Evolutionary conservation across 2,888 invertebrate genomes (phyloP).

Genomic region (Dolichopus griseipennis): DNA sequence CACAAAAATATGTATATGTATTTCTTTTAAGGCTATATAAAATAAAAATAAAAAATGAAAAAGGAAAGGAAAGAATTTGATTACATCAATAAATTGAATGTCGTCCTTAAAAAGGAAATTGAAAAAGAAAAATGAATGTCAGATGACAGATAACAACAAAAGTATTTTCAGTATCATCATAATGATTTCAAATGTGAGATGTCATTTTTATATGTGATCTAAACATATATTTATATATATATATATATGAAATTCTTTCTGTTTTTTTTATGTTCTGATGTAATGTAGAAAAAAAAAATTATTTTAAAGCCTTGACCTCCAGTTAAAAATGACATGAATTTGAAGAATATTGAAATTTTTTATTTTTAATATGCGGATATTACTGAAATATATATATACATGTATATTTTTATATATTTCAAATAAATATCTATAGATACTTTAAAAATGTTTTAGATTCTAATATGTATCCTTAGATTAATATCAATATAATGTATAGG

Average conservation of each 20-base stretch:
- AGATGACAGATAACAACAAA: neutral
- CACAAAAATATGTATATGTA: neutral
- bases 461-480: neutral
- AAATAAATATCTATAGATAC: neutral
- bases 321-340: neutral
- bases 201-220: neutral
- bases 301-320: neutral
- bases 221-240: too few species aligned
- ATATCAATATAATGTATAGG: too few species aligned
- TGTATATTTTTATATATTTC: neutral
- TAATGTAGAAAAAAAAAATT: neutral
- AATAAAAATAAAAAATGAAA: neutral
- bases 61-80: neutral
- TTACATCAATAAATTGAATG: constrained; percentile 6
- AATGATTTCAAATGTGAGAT: neutral
- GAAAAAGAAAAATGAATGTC: neutral
- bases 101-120: constrained; percentile 1
- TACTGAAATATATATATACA: neutral
- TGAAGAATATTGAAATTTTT: constrained; percentile 1
- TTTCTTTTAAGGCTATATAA: neutral
- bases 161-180: neutral
- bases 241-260: too few species aligned
- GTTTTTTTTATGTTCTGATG: too few species aligned
- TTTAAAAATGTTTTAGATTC: too few species aligned
- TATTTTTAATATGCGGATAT: neutral